Percentiles rank a stretch among this genome's conserved stretches.
These are phyloP conservation scores for Pseudomyrmex concolor DNA, from an alignment of 1,140 invertebrate species.

Conservation along the genomic window DNA sequence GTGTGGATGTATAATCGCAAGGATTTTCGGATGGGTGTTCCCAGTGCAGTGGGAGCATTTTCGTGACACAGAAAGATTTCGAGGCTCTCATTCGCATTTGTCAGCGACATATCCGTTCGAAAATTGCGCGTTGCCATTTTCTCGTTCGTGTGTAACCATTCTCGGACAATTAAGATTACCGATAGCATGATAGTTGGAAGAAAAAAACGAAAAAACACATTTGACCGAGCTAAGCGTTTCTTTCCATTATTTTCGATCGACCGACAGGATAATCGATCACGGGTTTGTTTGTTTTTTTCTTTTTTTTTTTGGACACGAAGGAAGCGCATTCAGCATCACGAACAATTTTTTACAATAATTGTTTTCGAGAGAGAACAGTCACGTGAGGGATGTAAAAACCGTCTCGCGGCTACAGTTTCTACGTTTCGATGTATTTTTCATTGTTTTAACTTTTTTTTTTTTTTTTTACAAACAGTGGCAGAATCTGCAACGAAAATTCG, in stretches of 20 bases:
- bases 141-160: constrained; percentile 53
- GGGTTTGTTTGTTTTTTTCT: not conserved
- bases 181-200: constrained; percentile 52
- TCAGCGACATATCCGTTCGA: constrained; percentile 12
- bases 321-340: not conserved
- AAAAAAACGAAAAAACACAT: constrained; percentile 43
- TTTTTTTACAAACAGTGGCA: no score
- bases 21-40: constrained; percentile 45
- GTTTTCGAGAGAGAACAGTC: not conserved
- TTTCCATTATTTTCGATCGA: not conserved
- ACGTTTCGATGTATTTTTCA: no score
- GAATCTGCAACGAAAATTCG: no score
- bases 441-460: no score
- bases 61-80: constrained; percentile 4
- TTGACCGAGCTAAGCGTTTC: not conserved
- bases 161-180: constrained; percentile 42
- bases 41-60: constrained; percentile 26
- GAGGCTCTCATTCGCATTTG: constrained; percentile 28
- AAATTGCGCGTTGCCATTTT: constrained; percentile 18
- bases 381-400: no score
- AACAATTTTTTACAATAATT: not conserved
- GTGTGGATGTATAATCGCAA: not conserved
- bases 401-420: no score
- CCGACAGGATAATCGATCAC: not conserved
- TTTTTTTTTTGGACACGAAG: not conserved